Base-by-base conservation (phyloP, 2,888 invertebrate genomes). In the Nebria salina region DNA sequence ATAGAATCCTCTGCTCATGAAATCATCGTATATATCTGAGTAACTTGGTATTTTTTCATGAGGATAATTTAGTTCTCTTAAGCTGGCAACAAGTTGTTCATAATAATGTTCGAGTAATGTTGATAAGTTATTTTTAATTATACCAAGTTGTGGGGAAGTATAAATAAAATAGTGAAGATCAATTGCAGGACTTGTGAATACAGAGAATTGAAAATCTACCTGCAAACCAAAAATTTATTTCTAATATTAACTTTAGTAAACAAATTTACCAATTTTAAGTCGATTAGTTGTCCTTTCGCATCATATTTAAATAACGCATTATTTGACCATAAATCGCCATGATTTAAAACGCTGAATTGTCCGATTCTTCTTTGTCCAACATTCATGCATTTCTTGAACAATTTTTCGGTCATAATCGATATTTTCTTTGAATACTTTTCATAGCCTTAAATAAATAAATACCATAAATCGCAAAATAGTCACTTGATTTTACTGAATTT, bases 171-270 rank as follows among this genome's bases (percentile, higher is more conserved):
- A 90, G 75, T 86, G 88, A n/a, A 90, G 83, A 85, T 91, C 90
- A 26, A 89, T 82, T 1, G 88, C 89, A 5, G 90, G 90, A 66
- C 89, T 88, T 4, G 87, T 84, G 83, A 89, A 90, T 65, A 86
- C 78, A 73, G 87, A 86, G 82, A 90, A 81, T 86, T 90, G 90
- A 82, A 90, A 90, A 84, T 90, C 90, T 72, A 90, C 89, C 90
- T 90, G 84, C 25, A 72, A 54, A 64, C n/a, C 20, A 20, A 20
- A 77, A 0, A 72, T 43, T 41, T 54, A 13, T 76, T 25, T 72
- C 68, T n/a, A 15, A 34, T 15, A 73, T 26, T 65, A 15, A 34
- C 5, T 76, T 64, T 9, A 9, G 13, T 25, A 15, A 65, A 20
- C 9, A 76, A 86, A 54, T 89, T 87, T 85, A 90, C 89, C 82